Evolutionary conservation across 2,888 invertebrate genomes (phyloP).

Genomic region (Nasonovia ribisnigri): DNA sequence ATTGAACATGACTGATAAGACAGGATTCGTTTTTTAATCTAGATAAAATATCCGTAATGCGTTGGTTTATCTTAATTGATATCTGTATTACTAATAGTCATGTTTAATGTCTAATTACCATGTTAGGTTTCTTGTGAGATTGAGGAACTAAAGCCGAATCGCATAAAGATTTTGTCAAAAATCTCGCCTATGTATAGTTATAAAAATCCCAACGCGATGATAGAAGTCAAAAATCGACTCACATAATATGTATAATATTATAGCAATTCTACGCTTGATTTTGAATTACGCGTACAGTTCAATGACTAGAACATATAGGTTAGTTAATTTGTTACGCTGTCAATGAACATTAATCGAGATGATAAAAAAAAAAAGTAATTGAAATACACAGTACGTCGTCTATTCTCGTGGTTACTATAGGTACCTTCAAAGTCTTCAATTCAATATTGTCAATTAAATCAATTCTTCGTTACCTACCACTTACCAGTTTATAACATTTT

Average conservation of each 20-base stretch:
- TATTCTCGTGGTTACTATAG: neutral
- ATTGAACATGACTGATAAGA: neutral
- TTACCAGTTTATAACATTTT: neutral
- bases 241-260: neutral
- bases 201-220: neutral
- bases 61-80: neutral
- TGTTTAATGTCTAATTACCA: too few relatives aligned
- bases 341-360: neutral
- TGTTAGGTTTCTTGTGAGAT: neutral
- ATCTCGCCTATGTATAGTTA: neutral
- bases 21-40: neutral
- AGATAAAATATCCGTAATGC: neutral
- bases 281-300: conserved; percentile 4
- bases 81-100: neutral
- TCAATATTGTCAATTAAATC: neutral
- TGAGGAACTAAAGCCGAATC: neutral
- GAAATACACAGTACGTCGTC: neutral
- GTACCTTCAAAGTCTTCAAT: neutral
- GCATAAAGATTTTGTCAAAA: neutral
- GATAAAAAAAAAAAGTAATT: neutral
- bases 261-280: neutral
- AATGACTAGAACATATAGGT: neutral
- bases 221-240: neutral
- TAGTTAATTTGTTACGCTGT: conserved; percentile 19
- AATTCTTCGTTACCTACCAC: neutral